Conservation (phyloP, 1,140 invertebrate genomes). For the Neelides sp. region DNA sequence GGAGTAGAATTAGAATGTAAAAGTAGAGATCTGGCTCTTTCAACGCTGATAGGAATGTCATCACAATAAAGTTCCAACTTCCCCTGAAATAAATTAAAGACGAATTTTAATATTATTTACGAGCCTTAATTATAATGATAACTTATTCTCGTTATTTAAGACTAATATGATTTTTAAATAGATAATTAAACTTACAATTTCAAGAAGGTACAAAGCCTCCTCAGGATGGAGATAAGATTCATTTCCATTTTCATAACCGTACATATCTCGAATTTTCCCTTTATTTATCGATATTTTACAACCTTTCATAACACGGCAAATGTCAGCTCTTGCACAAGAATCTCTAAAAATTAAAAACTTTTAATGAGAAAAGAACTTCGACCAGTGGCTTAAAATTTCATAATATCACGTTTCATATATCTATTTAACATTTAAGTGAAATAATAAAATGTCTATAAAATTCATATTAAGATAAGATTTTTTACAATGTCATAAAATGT, state of each 20-base stretch:
- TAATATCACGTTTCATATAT: no score
- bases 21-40: constrained; percentile 6
- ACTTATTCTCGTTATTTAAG: no score
- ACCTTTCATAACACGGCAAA: not conserved
- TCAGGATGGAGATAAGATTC: constrained; percentile 8
- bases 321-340: constrained; percentile 4
- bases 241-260: constrained; percentile 5
- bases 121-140: not conserved
- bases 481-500: no score
- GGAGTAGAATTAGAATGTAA: constrained; percentile 4
- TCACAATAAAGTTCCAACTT: constrained; percentile 8
- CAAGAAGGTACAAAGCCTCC: constrained; percentile 12
- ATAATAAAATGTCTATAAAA: no score
- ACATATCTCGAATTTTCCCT: constrained; percentile 8
- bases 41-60: constrained; percentile 6
- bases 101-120: no score
- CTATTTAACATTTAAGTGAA: no score
- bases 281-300: not conserved
- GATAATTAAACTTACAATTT: not conserved
- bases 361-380: no score
- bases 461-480: no score
- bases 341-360: no score
- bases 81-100: constrained; percentile 8
- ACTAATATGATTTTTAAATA: not conserved
- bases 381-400: no score